phyloP scores from a whole-genome alignment of 2,888 invertebrate species.

The Bedellia somnulentella region DNA sequence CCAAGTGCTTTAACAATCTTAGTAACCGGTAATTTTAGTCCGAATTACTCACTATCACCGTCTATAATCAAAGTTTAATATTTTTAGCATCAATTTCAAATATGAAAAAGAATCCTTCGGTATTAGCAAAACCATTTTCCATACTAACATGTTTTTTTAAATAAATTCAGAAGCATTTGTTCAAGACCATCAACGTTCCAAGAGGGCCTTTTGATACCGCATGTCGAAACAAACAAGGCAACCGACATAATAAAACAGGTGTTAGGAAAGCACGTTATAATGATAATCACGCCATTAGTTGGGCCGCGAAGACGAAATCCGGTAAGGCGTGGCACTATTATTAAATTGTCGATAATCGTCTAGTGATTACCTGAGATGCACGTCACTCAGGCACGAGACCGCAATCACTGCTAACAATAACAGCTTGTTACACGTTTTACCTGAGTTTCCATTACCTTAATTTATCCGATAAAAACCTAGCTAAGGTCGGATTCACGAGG shows the following conservation, averaged over 20 bases:
- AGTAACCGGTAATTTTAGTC: too few species aligned
- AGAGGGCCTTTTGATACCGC: too few species aligned
- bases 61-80: too few species aligned
- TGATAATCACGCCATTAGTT: constrained; percentile 8
- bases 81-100: too few species aligned
- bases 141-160: too few species aligned
- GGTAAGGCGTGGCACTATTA: constrained; percentile 3
- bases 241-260: not conserved
- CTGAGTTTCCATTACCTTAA: constrained; percentile 36
- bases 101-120: too few species aligned
- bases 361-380: constrained; percentile 38
- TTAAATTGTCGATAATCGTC: constrained; percentile 21
- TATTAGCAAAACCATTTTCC: too few species aligned
- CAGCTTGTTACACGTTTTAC: constrained; percentile 8
- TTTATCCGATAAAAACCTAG: constrained; percentile 34
- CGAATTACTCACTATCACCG: too few species aligned
- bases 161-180: too few species aligned
- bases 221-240: constrained; percentile 1
- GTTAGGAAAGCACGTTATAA: constrained; percentile 1
- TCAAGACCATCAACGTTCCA: too few species aligned
- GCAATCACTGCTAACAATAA: constrained; percentile 22
- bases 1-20: too few species aligned
- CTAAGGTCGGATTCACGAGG: too few species aligned
- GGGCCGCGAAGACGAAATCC: constrained; percentile 20
- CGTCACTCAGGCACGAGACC: constrained; percentile 31